Evolutionary conservation across 2,888 invertebrate species (phyloP).

Genomic region (Melipona bicolor): DNA sequence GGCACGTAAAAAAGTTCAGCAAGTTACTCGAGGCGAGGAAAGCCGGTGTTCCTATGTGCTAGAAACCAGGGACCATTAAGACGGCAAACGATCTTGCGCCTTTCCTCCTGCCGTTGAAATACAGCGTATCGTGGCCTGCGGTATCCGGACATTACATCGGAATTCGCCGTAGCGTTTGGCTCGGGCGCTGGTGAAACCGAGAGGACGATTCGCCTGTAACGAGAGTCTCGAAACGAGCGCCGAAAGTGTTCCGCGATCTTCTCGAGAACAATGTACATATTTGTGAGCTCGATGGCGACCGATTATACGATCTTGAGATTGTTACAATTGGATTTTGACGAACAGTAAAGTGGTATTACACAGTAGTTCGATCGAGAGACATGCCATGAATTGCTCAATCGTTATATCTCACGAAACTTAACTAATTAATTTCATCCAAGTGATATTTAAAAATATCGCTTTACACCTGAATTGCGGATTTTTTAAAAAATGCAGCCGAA

Average conservation of each 20-base stretch:
- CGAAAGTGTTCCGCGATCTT: neutral
- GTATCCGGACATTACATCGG: slow-evolving; percentile 65
- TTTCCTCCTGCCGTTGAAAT: slow-evolving; percentile 48
- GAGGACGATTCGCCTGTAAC: slow-evolving; percentile 19
- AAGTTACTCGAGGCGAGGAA: slow-evolving; percentile 68
- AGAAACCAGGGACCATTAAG: slow-evolving; percentile 55
- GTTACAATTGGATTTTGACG: too few species aligned
- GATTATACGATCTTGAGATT: neutral
- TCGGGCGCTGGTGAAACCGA: slow-evolving; percentile 25
- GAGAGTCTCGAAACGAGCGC: slow-evolving; percentile 1
- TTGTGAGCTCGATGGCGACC: neutral
- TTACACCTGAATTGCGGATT: too few species aligned
- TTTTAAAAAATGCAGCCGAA: too few species aligned
- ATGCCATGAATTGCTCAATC: too few species aligned
- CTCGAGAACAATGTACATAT: neutral
- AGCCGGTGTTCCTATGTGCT: slow-evolving; percentile 55
- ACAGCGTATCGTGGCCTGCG: slow-evolving; percentile 46
- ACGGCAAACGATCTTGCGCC: slow-evolving; percentile 43
- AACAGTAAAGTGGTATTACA: too few species aligned
- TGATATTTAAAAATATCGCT: too few species aligned
- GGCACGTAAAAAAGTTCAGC: slow-evolving; percentile 52
- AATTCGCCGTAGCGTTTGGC: slow-evolving; percentile 61
- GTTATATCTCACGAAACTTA: too few species aligned
- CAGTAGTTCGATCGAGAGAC: too few species aligned
- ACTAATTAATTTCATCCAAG: too few species aligned